Evolutionary conservation across 2,113 vertebrate genomes (phyloP).

Genomic region (Mirounga angustirostris): DNA sequence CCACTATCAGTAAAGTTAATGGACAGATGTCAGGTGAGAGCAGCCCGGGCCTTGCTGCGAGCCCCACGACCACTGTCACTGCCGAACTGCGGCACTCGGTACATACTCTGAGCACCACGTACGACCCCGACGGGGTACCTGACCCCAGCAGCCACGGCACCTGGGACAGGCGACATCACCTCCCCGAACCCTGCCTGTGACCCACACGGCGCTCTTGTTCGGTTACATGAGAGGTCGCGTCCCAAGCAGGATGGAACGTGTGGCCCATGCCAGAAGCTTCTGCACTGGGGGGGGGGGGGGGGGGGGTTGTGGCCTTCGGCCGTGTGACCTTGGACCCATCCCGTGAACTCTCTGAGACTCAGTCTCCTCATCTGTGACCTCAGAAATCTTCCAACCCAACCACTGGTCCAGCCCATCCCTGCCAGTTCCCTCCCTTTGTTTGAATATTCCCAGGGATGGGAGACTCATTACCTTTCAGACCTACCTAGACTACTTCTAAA

Average conservation of each 20-base stretch:
- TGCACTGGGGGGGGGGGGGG: no score
- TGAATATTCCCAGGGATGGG: not conserved
- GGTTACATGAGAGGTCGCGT: not conserved
- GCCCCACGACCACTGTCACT: accelerated
- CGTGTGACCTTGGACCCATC: not conserved
- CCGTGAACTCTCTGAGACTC: not conserved
- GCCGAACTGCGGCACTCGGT: accelerated
- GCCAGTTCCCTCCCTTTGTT: not conserved
- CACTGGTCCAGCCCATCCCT: not conserved
- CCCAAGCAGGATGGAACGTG: accelerated
- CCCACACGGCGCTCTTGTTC: accelerated
- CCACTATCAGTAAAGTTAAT: accelerated
- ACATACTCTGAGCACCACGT: accelerated
- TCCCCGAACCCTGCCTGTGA: not conserved
- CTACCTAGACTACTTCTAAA: not conserved
- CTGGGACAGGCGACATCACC: not conserved
- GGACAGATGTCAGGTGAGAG: accelerated
- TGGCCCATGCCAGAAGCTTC: not conserved
- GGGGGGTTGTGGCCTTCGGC: not conserved
- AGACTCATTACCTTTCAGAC: not conserved
- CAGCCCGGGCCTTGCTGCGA: accelerated
- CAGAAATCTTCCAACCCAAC: not conserved
- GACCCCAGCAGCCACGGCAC: not conserved
- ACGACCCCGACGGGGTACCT: accelerated
- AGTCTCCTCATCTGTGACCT: not conserved